Evolutionary conservation across 1,140 invertebrate genomes (phyloP).

Genomic region (Panulirus ornatus): DNA sequence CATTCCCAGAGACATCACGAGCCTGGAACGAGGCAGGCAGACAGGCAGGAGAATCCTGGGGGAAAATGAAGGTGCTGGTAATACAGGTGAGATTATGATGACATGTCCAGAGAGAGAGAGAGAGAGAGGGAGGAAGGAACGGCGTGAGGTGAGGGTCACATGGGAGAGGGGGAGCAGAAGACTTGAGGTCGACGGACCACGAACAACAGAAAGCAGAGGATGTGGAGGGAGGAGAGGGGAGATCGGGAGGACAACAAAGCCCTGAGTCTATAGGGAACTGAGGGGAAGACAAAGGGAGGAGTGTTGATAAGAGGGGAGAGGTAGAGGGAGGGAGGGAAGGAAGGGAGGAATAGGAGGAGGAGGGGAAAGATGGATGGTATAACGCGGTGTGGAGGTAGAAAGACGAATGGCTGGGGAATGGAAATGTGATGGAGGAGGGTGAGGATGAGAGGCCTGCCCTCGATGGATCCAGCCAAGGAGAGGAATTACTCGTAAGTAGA

Average conservation of each 20-base stretch:
- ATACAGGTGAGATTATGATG: neutral
- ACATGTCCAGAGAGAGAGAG: neutral
- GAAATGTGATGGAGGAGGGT: slow-evolving; percentile 20
- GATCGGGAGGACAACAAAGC: neutral
- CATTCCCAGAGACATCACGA: neutral
- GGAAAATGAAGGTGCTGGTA: neutral
- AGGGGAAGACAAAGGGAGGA: slow-evolving; percentile 25
- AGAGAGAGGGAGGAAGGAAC: neutral
- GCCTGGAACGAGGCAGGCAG: too few relatives aligned
- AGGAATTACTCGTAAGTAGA: neutral
- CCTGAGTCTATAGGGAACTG: neutral
- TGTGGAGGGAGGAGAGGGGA: neutral
- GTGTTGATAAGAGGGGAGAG: slow-evolving; percentile 6
- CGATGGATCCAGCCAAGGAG: neutral
- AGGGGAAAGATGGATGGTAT: neutral
- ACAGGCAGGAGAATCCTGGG: neutral
- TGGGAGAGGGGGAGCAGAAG: neutral
- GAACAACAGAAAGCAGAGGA: neutral
- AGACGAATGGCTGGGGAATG: neutral
- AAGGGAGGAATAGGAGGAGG: neutral
- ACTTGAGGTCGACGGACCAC: neutral
- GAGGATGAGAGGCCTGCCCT: neutral
- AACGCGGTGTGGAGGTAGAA: neutral
- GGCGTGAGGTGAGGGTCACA: neutral
- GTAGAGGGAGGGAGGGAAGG: neutral